A percentile compares a stretch with the other conserved stretches of the same genome.
phyloP scores from a whole-genome alignment of 1,140 invertebrate species.

The Cherax quadricarinatus region DNA sequence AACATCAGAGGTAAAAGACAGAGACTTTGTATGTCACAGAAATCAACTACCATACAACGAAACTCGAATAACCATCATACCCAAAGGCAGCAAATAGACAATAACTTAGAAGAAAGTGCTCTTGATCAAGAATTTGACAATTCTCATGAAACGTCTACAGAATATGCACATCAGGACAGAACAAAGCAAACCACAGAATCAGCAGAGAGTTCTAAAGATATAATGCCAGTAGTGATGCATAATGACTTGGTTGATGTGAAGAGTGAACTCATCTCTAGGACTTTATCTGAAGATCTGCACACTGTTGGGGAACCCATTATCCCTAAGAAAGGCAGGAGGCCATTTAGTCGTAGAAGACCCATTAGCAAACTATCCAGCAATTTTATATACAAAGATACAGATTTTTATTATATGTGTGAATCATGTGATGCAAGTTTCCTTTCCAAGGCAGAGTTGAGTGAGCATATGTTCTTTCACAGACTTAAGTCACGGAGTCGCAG shows the following conservation, averaged over 20 bases:
- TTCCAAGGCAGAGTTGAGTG: conserved; percentile 54
- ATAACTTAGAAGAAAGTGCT: not conserved
- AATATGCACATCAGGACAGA: not conserved
- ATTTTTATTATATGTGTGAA: conserved; percentile 65
- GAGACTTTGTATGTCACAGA: not conserved
- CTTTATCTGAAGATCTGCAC: not conserved
- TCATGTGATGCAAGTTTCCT: conserved; percentile 62
- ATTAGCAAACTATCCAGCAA: conserved; percentile 33
- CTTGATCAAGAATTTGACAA: not conserved
- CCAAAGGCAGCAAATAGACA: not conserved
- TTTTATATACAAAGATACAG: conserved; percentile 43
- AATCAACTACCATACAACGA: not conserved
- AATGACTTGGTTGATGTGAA: not conserved
- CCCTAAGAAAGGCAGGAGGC: not conserved
- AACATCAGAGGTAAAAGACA: not conserved
- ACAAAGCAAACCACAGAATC: not conserved
- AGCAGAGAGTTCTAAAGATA: not conserved
- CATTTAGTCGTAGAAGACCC: conserved; percentile 21
- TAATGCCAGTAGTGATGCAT: not conserved
- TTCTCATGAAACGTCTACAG: not conserved
- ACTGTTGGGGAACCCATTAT: not conserved
- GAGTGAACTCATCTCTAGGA: not conserved
- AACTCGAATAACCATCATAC: not conserved
- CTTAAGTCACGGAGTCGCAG: conserved; percentile 55
- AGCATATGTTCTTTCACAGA: conserved; percentile 67